Base-by-base conservation (phyloP, 2,888 invertebrate species). In the Tuta absoluta region DNA sequence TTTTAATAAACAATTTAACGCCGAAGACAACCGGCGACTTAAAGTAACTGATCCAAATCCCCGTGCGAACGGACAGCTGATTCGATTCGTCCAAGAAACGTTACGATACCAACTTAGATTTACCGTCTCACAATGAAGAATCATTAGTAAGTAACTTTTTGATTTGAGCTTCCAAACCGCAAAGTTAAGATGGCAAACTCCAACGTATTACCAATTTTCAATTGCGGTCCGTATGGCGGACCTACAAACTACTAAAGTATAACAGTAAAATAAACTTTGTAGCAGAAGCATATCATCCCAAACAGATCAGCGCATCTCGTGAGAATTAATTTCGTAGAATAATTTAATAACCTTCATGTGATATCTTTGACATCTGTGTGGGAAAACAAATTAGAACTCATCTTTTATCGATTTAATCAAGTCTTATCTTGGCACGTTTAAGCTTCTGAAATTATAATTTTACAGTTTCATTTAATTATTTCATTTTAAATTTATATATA, bases 241-340 rank as follows among this genome's bases (percentile, higher is more conserved):
- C 19, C 12, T 33, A 17, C 24, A 10, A 8, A n/a, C n/a, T 10
- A 14, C 10, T 33, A 12, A n/a, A 14, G 24, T 19, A 5, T 12
- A 38, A n/a, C 1, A 63, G 67, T 48, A 71, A 68, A 65, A 4
- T 53, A 72, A 75, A 65, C 41, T 72, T 79, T 68, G 80, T 72
- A 64, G 45, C 70, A 75, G 76, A 81, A 77, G 75, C 75, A 79
- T 82, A 80, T 82, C 83, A 84, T 84, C 83, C 85, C 78, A 73
- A 78, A 77, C 77, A 77, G 80, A 82, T 80, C 81, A 79, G 72
- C 82, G 79, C 82, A 75, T 83, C 82, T 84, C 81, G 88, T 88
- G 89, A 87, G 89, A 89, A 89, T 88, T 87, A 86, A 89, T 87
- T 85, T 83, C 74, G 79, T 80, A 76, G 84, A 81, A 77, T 82